Evolutionary conservation across 2,888 invertebrate genomes (phyloP).

Genomic region (Stictocephala bisonia): DNA sequence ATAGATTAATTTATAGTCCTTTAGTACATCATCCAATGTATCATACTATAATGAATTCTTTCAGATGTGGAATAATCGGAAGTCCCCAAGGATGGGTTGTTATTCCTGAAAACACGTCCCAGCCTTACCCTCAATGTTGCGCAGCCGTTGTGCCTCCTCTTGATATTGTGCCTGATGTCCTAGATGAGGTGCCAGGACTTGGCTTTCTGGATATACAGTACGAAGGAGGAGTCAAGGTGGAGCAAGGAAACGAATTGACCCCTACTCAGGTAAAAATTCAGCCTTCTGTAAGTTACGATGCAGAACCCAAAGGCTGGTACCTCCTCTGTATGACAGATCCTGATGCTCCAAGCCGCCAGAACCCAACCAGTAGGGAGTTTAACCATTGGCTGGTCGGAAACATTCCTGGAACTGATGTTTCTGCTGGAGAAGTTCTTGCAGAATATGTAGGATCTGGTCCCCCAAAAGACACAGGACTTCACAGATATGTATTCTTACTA

Average conservation of each 20-base stretch:
- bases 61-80: background rate
- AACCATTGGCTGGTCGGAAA: constrained; percentile 93
- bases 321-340: constrained; percentile 90
- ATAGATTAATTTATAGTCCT: too few relatives aligned
- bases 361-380: constrained; percentile 86
- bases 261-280: constrained; percentile 80
- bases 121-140: background rate
- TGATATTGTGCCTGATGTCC: constrained; percentile 10
- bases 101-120: background rate
- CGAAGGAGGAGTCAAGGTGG: constrained; percentile 68
- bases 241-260: constrained; percentile 78
- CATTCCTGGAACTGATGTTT: constrained; percentile 79
- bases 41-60: too few relatives aligned
- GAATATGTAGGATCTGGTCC: constrained; percentile 89
- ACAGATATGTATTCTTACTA: constrained; percentile 82
- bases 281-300: constrained; percentile 77
- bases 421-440: constrained; percentile 78
- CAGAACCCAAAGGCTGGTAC: constrained; percentile 71
- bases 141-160: background rate
- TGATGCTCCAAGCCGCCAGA: constrained; percentile 87
- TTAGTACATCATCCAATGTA: too few relatives aligned
- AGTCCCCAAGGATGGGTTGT: background rate
- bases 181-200: background rate
- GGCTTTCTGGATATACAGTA: constrained; percentile 65
- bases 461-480: constrained; percentile 77